phyloP scores from a whole-genome alignment of 2,113 vertebrate species.

The Phodopus roborovskii region DNA sequence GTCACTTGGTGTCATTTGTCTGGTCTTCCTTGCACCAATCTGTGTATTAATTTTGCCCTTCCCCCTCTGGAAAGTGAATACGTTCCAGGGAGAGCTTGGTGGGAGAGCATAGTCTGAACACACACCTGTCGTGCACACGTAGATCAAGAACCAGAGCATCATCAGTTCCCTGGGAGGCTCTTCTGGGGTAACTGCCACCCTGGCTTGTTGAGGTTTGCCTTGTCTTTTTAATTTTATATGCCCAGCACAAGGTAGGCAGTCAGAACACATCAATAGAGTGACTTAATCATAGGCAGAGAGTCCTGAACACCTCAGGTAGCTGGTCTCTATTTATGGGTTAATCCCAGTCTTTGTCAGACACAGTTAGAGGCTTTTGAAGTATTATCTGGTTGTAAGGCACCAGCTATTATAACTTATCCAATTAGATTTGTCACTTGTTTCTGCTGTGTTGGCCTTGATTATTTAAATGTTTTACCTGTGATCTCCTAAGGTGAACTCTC shows the following conservation, averaged over 20 bases:
- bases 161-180: not conserved
- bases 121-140: not conserved
- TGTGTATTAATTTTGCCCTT: not conserved
- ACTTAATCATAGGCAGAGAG: not conserved
- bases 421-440: constrained; percentile 70
- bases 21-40: not conserved
- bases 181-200: fast-evolving
- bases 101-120: not conserved
- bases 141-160: not conserved
- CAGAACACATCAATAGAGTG: not conserved
- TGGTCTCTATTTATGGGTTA: not conserved
- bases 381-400: not conserved
- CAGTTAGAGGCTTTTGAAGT: constrained; percentile 44
- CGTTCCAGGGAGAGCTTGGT: not conserved
- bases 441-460: constrained; percentile 55
- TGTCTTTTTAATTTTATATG: not conserved
- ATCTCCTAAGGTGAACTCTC: constrained; percentile 60
- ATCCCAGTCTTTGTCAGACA: constrained; percentile 23
- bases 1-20: not conserved
- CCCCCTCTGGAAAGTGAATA: not conserved
- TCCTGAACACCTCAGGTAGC: not conserved
- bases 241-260: not conserved
- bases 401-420: constrained; percentile 43
- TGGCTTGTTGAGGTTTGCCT: too few species aligned
- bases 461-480: constrained; percentile 72